These are phyloP conservation scores for Cnemophilus loriae DNA, from an alignment of 2,113 vertebrate genomes.

Conservation along the genomic window DNA sequence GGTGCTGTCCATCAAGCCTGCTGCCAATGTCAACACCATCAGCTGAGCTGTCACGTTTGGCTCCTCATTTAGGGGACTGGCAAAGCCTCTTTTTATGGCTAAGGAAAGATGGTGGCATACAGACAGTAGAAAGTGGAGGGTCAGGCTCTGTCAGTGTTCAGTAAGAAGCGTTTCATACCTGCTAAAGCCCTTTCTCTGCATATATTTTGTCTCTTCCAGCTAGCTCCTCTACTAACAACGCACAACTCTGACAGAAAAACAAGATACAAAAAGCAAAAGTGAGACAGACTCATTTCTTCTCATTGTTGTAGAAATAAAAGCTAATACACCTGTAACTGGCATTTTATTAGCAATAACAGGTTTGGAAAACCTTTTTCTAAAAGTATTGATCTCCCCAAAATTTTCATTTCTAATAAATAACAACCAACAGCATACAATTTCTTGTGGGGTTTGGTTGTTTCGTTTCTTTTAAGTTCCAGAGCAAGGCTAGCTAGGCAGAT, in stretches of 20 bases:
- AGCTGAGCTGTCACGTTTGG: slow-evolving; percentile 81
- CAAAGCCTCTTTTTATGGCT: slow-evolving; percentile 40
- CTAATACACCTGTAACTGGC: neutral
- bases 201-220: neutral
- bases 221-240: neutral
- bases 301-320: neutral
- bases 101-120: slow-evolving; percentile 26
- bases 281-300: neutral
- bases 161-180: neutral
- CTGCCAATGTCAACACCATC: slow-evolving; percentile 79
- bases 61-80: slow-evolving; percentile 79
- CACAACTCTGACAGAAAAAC: neutral
- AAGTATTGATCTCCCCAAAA: neutral
- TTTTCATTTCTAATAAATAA: neutral
- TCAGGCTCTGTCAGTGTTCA: neutral
- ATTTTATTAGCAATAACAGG: neutral
- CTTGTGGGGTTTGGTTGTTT: neutral
- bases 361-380: neutral
- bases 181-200: neutral
- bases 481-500: neutral
- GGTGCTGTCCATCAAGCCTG: slow-evolving; percentile 82
- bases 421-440: neutral
- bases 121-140: neutral
- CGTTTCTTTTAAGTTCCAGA: neutral
- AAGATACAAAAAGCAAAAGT: neutral